Percentiles rank a stretch among this genome's conserved stretches.
These are phyloP conservation scores for Aphodius granarius DNA, from an alignment of 2,888 invertebrate genomes.

Conservation along the genomic window DNA sequence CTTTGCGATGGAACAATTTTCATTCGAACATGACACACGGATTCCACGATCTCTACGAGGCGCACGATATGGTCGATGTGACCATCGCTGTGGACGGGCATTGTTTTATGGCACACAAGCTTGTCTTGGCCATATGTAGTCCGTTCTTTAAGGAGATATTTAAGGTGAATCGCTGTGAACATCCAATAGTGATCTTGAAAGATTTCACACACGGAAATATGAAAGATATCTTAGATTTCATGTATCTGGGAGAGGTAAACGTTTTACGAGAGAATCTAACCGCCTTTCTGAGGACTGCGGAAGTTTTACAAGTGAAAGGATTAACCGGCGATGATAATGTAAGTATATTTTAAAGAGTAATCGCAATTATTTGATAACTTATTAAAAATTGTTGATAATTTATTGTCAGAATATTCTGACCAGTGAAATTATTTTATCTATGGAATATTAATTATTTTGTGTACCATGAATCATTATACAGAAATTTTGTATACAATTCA, in stretches of 20 bases:
- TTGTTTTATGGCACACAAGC: slow-evolving; percentile 75
- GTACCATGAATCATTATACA: not conserved
- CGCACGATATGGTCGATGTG: slow-evolving; percentile 75
- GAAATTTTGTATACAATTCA: not conserved
- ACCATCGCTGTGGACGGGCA: slow-evolving; percentile 78
- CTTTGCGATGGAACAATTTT: slow-evolving; percentile 79
- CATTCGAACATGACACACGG: slow-evolving; percentile 74
- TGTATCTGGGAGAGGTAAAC: slow-evolving; percentile 75
- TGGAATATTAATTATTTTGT: not conserved
- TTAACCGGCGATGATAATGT: slow-evolving; percentile 59
- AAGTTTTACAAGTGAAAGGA: slow-evolving; percentile 71
- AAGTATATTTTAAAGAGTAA: slow-evolving; percentile 33
- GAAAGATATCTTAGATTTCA: slow-evolving; percentile 70
- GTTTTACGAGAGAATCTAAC: slow-evolving; percentile 70
- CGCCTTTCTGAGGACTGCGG: slow-evolving; percentile 71
- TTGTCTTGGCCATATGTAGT: slow-evolving; percentile 77
- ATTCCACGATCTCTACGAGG: slow-evolving; percentile 70
- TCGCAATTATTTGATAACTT: too few relatives aligned
- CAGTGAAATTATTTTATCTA: not conserved
- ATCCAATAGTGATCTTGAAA: slow-evolving; percentile 73
- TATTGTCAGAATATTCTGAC: too few relatives aligned
- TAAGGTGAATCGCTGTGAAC: slow-evolving; percentile 71
- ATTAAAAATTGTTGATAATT: too few relatives aligned
- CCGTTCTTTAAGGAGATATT: slow-evolving; percentile 78
- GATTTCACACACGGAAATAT: slow-evolving; percentile 70